Base-by-base conservation (phyloP, 2,797 vertebrate species). In the Iguana delicatissima region DNA sequence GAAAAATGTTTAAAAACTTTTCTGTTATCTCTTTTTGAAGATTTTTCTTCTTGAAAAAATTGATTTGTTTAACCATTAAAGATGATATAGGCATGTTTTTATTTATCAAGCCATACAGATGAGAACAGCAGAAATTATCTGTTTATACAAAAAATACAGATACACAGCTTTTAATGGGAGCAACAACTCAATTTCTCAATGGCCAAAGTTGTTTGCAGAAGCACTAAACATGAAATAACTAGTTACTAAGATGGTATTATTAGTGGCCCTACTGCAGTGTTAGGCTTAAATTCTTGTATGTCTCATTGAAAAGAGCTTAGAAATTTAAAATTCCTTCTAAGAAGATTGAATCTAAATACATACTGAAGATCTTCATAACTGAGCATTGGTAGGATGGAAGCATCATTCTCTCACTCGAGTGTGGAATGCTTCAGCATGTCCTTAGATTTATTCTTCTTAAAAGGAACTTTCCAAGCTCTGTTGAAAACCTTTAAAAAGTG, bases 211-310 rank as follows among this genome's bases (percentile, higher is more conserved):
- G 87, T 82, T 89, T 92, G 69, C 89, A 90, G 24, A 86, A 89
- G 73, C 69, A 46, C 92, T 94, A 93, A 96, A 92, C 82, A 92
- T 96, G 96, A 95, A 91, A 96, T 97, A 95, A 96, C 96, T 95
- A 97, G 90, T 94, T 97, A 92, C 91, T 97, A 93, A 94, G 96
- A 96, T 93, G 94, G 95, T 95, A 97, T 97, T 97, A 97, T 97
- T 95, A 86, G 94, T 93, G 93, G 92, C 93, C 96, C 93, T 96
- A 64, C 46, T 52, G 84, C 86, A 94, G 92, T 95, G 91, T 96
- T 96, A 97, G 79, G 95, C 93, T 59, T 86, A 10, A 38, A 50
- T 24, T 12, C 16, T 93, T 95, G 94, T 85, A 91, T 69, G 8
- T 42, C 16, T 26, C 46, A 72, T 92, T 91, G 88, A 93, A 72